Conservation (phyloP, 2,797 vertebrate genomes). For the Chelon auratus region DNA sequence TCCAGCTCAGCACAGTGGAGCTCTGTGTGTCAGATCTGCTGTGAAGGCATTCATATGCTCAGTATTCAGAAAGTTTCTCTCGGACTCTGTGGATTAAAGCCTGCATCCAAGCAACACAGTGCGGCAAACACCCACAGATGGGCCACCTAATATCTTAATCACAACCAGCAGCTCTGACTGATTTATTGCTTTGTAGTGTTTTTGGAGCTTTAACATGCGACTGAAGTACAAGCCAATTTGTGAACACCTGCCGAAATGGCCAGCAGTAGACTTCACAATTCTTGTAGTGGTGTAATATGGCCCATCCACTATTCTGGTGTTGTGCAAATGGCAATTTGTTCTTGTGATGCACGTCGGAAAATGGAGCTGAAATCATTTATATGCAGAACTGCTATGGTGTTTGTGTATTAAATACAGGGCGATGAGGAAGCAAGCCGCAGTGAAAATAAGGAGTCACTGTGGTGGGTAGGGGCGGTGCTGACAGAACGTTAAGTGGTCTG, state of each 20-base stretch:
- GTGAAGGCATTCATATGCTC: conserved; percentile 70
- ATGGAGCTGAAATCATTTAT: conserved; percentile 3
- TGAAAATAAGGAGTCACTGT: conserved; percentile 52
- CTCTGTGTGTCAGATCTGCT: conserved; percentile 71
- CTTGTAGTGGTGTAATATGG: neutral
- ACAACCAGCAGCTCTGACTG: conserved; percentile 22
- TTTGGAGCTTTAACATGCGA: conserved; percentile 22
- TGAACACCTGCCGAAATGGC: conserved; percentile 16
- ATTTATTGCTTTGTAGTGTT: conserved; percentile 43
- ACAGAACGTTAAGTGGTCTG: conserved; percentile 49
- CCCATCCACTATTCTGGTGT: conserved; percentile 16
- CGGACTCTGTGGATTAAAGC: conserved; percentile 51
- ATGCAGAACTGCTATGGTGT: conserved; percentile 16
- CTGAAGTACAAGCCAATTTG: conserved; percentile 18
- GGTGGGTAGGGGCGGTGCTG: conserved; percentile 23
- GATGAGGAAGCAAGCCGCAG: conserved; percentile 30
- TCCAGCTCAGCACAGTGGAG: conserved; percentile 67
- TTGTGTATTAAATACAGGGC: conserved; percentile 12
- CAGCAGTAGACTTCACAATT: conserved; percentile 6
- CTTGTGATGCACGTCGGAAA: conserved; percentile 23
- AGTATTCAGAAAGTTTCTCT: conserved; percentile 76
- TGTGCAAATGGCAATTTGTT: conserved; percentile 22
- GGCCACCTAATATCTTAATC: conserved; percentile 45
- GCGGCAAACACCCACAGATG: conserved; percentile 62
- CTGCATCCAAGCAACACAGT: conserved; percentile 64